phyloP scores from a whole-genome alignment of 2,888 invertebrate genomes.

The Steinernema scapterisci region DNA sequence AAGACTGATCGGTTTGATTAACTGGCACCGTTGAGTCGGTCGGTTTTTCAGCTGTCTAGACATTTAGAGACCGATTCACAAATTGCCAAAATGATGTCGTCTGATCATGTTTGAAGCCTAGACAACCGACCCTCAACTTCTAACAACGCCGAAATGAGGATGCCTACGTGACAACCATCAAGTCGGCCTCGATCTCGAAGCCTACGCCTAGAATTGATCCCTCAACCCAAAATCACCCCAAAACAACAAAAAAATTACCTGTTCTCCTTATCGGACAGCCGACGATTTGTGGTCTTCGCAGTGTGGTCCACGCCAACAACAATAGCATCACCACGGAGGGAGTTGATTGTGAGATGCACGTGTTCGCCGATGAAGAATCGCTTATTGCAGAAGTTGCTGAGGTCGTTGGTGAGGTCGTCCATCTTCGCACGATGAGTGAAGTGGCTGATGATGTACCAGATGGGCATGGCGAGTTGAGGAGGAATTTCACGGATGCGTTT shows the following conservation, averaged over 20 bases:
- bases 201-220: not conserved
- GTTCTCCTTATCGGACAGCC: not conserved
- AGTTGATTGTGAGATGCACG: not conserved
- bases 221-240: not conserved
- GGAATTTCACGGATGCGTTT: not conserved
- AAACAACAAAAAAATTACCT: not conserved
- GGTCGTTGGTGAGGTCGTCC: not conserved
- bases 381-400: not conserved
- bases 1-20: too few species aligned
- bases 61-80: too few species aligned
- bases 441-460: not conserved
- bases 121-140: too few species aligned
- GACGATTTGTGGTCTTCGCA: not conserved
- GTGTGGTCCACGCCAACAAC: not conserved
- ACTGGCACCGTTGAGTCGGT: too few species aligned
- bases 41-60: too few species aligned
- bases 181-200: too few species aligned
- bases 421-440: not conserved
- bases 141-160: too few species aligned
- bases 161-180: too few species aligned
- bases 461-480: not conserved
- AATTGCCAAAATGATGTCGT: too few species aligned
- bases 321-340: not conserved
- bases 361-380: constrained; percentile 6
- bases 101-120: too few species aligned